phyloP scores from a whole-genome alignment of 64 coral and sea anemone genomes.

The Actinia equina region DNA sequence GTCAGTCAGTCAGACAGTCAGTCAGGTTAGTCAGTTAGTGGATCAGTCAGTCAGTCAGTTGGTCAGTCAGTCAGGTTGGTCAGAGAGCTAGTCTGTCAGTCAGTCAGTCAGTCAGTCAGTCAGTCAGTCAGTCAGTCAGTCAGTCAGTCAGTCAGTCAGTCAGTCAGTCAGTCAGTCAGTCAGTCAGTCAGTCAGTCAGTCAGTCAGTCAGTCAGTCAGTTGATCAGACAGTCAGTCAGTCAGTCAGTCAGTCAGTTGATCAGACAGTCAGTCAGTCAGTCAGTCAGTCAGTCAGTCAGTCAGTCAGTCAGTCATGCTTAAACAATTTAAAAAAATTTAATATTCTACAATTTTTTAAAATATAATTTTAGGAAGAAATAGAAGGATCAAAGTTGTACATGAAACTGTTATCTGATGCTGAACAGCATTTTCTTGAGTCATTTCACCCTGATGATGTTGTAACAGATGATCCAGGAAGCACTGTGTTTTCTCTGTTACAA shows the following conservation, averaged over 20 bases:
- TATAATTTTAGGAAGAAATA: constrained; percentile 60
- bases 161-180: background rate
- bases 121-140: no score
- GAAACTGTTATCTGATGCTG: constrained; percentile 69
- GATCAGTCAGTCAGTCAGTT: background rate
- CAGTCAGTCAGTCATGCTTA: background rate
- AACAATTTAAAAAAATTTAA: background rate
- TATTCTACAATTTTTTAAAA: background rate
- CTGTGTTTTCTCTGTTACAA: constrained; percentile 43
- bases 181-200: background rate
- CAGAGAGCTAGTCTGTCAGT: no score
- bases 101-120: no score
- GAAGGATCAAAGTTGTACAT: constrained; percentile 74
- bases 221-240: background rate
- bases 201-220: background rate
- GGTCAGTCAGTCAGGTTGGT: no score
- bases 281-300: background rate
- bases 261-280: background rate
- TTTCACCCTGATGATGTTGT: constrained; percentile 8
- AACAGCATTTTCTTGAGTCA: constrained; percentile 62
- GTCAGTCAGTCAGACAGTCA: no score
- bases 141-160: no score
- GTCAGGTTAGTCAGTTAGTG: no score
- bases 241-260: background rate
- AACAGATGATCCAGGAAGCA: constrained; percentile 18